phyloP scores from a whole-genome alignment of 2,888 invertebrate genomes.

The Magallana nippona region DNA sequence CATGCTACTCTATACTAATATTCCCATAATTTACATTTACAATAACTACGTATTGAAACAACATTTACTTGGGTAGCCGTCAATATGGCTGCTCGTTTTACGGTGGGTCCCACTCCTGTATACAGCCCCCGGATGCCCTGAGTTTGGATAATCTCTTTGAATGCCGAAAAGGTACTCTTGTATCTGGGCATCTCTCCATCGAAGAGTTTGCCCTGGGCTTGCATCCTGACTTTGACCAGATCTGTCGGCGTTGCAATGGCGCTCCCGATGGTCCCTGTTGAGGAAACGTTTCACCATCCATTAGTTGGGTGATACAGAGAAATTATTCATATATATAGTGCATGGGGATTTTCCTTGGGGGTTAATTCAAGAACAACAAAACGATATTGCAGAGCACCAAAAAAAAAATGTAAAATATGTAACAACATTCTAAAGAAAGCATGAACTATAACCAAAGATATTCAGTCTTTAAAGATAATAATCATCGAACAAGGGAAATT shows the following conservation, averaged over 20 bases:
- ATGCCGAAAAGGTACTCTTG: conserved; percentile 62
- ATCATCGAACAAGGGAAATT: no score
- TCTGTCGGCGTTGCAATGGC: conserved; percentile 74
- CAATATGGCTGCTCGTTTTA: conserved; percentile 72
- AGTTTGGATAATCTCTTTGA: conserved; percentile 60
- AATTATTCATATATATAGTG: no score
- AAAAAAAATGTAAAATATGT: no score
- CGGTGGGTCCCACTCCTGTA: conserved; percentile 71
- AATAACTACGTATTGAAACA: background rate
- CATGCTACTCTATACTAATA: no score
- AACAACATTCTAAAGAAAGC: no score
- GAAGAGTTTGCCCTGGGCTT: conserved; percentile 64
- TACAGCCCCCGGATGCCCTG: conserved; percentile 70
- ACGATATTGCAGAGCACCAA: no score
- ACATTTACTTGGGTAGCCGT: conserved; percentile 72
- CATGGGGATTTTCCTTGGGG: no score
- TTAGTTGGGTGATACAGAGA: background rate
- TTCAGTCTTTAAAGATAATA: no score
- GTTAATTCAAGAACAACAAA: no score
- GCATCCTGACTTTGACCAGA: conserved; percentile 73
- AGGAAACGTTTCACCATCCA: background rate
- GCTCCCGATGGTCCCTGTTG: conserved; percentile 70
- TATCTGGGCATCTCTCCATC: conserved; percentile 57
- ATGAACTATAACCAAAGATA: no score
- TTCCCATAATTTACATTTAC: no score